Conservation (phyloP, 1,140 invertebrate species). For the Ceratosolen fusciceps region DNA sequence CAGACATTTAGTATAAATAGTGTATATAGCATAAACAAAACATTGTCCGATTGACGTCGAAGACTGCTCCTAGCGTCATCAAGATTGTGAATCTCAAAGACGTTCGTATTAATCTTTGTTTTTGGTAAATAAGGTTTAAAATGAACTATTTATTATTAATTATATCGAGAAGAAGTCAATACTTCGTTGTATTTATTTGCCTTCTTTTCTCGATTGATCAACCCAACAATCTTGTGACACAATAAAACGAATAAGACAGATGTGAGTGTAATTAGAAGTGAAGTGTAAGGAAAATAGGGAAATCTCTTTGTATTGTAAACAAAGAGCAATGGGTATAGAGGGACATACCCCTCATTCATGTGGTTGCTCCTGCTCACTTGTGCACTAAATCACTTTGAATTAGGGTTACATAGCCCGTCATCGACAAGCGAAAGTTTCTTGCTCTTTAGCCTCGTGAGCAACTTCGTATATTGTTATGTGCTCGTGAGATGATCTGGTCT, state of each 20-base stretch:
- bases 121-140: no score
- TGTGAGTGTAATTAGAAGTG: no score
- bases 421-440: not conserved
- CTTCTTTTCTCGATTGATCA: no score
- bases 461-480: not conserved
- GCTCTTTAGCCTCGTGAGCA: not conserved
- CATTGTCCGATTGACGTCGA: slow-evolving; percentile 23
- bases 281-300: no score
- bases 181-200: no score
- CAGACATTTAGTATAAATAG: slow-evolving; percentile 2
- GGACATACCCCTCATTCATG: not conserved
- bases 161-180: no score
- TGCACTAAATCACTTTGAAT: not conserved
- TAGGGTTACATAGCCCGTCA: not conserved
- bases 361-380: not conserved
- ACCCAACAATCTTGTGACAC: no score
- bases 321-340: not conserved
- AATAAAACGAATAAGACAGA: no score
- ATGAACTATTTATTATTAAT: no score
- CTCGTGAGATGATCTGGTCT: not conserved
- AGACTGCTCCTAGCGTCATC: not conserved
- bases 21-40: not conserved
- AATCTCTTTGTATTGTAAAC: not conserved
- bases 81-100: slow-evolving; percentile 8
- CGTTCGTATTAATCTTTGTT: no score